Evolutionary conservation across 2,888 invertebrate species (phyloP).

Genomic region (Oithona nana): DNA sequence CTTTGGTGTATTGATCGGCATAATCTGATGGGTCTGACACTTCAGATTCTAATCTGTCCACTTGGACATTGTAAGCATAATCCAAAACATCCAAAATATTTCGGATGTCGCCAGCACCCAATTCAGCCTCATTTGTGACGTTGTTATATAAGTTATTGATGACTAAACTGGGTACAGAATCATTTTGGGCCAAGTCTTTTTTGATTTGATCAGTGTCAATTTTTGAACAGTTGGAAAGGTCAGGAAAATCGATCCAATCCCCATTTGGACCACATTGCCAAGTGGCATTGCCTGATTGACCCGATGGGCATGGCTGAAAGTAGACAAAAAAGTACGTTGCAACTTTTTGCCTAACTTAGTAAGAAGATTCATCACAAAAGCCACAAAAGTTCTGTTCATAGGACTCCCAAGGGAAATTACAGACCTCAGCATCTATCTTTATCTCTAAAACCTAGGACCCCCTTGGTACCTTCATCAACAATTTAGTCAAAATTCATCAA

Average conservation of each 20-base stretch:
- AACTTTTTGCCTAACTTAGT: too few relatives aligned
- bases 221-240: background rate
- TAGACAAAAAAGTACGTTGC: too few relatives aligned
- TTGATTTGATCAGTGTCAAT: background rate
- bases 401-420: too few relatives aligned
- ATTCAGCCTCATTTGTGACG: background rate
- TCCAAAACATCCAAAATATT: background rate
- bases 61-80: background rate
- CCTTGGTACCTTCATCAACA: too few relatives aligned
- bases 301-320: constrained; percentile 1
- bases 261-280: constrained; percentile 11
- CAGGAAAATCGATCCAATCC: background rate
- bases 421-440: too few relatives aligned
- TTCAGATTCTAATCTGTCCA: background rate
- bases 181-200: background rate
- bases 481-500: too few relatives aligned
- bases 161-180: background rate
- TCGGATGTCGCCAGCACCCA: constrained; percentile 2
- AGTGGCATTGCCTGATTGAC: constrained; percentile 5
- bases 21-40: background rate
- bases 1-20: background rate
- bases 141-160: background rate
- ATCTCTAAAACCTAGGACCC: too few relatives aligned
- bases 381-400: too few relatives aligned
- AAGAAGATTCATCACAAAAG: too few relatives aligned